Conservation (phyloP, 2,797 vertebrate species). For the Acrocephalus scirpaceus region DNA sequence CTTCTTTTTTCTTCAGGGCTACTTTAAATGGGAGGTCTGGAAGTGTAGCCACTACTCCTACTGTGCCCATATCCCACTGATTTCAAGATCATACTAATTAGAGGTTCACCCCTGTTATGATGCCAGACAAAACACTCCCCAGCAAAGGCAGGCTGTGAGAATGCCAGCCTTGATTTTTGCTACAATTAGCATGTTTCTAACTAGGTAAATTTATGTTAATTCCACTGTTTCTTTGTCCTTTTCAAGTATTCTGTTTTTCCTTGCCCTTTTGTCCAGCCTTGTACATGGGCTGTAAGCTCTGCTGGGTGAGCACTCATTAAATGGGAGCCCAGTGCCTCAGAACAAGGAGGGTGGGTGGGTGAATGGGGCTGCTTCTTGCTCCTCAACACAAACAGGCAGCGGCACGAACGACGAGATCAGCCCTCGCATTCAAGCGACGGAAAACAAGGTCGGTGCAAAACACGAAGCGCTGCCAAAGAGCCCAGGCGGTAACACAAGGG, state of each 20-base stretch:
- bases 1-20: not conserved
- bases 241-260: not conserved
- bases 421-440: rapidly evolving
- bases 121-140: not conserved
- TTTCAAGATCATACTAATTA: constrained; percentile 29
- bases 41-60: not conserved
- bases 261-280: not conserved
- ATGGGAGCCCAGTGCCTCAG: not conserved
- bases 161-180: not conserved
- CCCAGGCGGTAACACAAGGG: rapidly evolving
- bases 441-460: not conserved
- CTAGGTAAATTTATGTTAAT: not conserved
- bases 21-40: constrained; percentile 1
- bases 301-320: not conserved
- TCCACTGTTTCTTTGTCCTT: not conserved
- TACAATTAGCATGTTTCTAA: not conserved
- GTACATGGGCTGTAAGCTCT: not conserved
- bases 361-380: not conserved
- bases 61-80: not conserved
- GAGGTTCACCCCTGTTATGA: not conserved
- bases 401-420: rapidly evolving
- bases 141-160: not conserved
- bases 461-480: rapidly evolving
- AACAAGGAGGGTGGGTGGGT: not conserved
- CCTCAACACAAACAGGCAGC: not conserved